Conservation (phyloP, 2,888 invertebrate species). For the Cosmia trapezina region DNA sequence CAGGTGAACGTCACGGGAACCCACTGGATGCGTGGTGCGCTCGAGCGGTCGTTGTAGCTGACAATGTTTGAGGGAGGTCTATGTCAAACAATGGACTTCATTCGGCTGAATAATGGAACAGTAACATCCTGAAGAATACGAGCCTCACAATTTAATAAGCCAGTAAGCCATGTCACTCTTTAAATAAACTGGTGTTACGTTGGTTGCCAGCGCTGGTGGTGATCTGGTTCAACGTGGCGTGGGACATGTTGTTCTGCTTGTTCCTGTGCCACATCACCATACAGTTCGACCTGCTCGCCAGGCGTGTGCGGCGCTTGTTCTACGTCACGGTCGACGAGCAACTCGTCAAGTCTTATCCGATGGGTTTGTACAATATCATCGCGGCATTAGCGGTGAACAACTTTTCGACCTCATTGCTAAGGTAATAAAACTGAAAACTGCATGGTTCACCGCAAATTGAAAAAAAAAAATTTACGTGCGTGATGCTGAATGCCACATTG, state of each 20-base stretch:
- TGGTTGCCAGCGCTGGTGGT: slow-evolving; percentile 58
- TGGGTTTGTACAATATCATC: slow-evolving; percentile 68
- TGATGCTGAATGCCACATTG: too few relatives aligned
- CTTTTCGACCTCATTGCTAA: too few relatives aligned
- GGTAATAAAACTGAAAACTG: too few relatives aligned
- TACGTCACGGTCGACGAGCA: slow-evolving; percentile 66
- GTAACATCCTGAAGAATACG: neutral
- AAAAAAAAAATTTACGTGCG: too few relatives aligned
- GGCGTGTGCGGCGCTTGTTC: slow-evolving; percentile 65
- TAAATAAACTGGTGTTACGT: slow-evolving; percentile 1
- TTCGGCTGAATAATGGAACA: neutral
- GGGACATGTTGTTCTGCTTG: slow-evolving; percentile 73
- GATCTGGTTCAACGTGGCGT: slow-evolving; percentile 67
- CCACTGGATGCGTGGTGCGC: too few relatives aligned
- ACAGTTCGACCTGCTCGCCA: slow-evolving; percentile 70
- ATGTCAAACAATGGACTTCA: neutral
- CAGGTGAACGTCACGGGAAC: neutral
- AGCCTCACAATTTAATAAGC: neutral
- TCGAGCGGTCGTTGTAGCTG: too few relatives aligned
- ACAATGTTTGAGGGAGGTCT: neutral
- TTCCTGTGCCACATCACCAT: slow-evolving; percentile 72
- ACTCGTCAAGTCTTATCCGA: slow-evolving; percentile 65
- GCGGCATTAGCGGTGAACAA: too few relatives aligned
- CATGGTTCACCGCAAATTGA: too few relatives aligned
- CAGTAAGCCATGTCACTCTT: neutral